These are phyloP conservation scores for Subacronicta megacephala DNA, from an alignment of 2,888 invertebrate genomes.

Conservation along the genomic window DNA sequence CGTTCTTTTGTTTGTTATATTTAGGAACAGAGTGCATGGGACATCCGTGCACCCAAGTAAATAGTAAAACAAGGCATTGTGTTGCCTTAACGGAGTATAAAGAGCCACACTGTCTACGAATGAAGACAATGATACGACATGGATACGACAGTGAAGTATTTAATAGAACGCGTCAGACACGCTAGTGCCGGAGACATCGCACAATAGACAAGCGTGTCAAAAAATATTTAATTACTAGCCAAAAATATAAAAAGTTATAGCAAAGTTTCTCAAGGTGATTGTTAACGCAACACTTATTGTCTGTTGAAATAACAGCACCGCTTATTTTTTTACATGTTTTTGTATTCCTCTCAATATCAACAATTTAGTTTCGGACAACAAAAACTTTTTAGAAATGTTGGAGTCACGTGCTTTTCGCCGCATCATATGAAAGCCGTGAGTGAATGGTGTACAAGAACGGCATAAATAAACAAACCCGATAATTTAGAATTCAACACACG, in stretches of 20 bases:
- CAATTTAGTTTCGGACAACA: too few species aligned
- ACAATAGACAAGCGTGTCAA: constrained; percentile 51
- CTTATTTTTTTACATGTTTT: background rate
- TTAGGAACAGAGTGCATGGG: constrained; percentile 38
- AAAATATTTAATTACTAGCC: constrained; percentile 37
- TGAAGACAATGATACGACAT: constrained; percentile 52
- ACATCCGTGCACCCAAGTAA: constrained; percentile 50
- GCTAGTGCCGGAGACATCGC: constrained; percentile 51
- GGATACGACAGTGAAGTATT: constrained; percentile 44
- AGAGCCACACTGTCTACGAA: constrained; percentile 55
- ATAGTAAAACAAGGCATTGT: constrained; percentile 56
- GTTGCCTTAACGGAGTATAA: constrained; percentile 50
- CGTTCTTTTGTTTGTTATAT: constrained; percentile 40
- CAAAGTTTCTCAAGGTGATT: constrained; percentile 31
- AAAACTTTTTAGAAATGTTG: constrained; percentile 50
- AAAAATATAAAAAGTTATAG: constrained; percentile 26
- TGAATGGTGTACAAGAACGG: constrained; percentile 52
- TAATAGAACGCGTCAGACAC: constrained; percentile 58
- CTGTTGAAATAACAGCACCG: constrained; percentile 26
- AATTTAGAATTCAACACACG: constrained; percentile 64
- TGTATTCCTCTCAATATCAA: too few species aligned
- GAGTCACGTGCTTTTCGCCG: constrained; percentile 47
- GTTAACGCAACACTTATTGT: constrained; percentile 16
- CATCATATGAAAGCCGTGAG: constrained; percentile 48
- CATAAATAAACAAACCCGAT: constrained; percentile 57